Evolutionary conservation across 1,140 invertebrate genomes (phyloP), one percentile per base, ranked within the genome.

Genomic region (Drosophila orosa): DNA sequence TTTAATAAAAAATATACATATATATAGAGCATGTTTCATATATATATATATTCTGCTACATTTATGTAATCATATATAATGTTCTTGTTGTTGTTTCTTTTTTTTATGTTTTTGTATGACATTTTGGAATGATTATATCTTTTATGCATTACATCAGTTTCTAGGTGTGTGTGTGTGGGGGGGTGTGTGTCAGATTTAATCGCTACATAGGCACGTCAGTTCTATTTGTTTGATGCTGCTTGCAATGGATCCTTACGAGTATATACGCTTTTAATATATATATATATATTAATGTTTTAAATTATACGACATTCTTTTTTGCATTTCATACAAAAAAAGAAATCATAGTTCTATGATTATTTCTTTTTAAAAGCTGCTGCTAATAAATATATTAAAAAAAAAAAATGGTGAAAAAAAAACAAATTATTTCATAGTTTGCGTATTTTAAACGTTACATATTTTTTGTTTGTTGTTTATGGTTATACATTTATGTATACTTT

Each of bases 181-280:
- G 35, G 71, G 35, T 71, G 52, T 52, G 33, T 74, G 58, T 85
- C 47, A 86, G 74, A 78, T 77, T 86, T 86, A 78, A 85, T 85
- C 82, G 81, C 81, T 85, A 85, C 82, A 85, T 85, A 85, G 81
- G 81, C 81, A 85, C 81, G 81, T 85, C 81, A 85, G 81, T 85
- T 85, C 81, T 85, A 85, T 85, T 85, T 85, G 78, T 80, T 52
- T 80, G 78, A 80, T 81, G 71, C 62, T 60, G 42, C 74, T 69
- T 82, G 50, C 60, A 75, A 66, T 75, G 73, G 72, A 75, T 75
- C 47, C 73, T 75, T 75, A 75, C n/a, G 22, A 58, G n/a, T 74
- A 72, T 42, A 45, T 42, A 55, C 37, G 44, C 8, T 69, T 52
- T 55, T 55, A 39, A 74, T 63, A 73, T 55, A 54, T 39, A 13